phyloP scores from a whole-genome alignment of 2,113 vertebrate species.

The Danionella cerebrum region DNA sequence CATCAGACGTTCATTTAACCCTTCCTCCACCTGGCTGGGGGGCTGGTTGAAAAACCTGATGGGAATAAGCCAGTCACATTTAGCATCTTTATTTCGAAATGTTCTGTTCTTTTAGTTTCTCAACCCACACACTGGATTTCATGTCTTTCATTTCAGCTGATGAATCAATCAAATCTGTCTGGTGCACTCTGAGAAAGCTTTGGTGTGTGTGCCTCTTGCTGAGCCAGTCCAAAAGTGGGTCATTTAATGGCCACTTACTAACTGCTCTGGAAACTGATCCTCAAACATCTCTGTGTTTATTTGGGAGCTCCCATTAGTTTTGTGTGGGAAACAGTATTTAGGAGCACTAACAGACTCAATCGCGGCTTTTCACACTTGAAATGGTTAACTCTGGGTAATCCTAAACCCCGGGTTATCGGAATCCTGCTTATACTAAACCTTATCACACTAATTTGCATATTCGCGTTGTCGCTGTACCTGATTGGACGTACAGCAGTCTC shows the following conservation, averaged over 20 bases:
- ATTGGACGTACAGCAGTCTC: too few relatives aligned
- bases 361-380: too few relatives aligned
- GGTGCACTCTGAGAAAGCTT: constrained; percentile 20
- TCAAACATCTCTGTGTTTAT: neutral
- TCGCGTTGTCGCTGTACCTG: too few relatives aligned
- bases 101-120: neutral
- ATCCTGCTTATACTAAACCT: too few relatives aligned
- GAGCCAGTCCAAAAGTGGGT: constrained; percentile 9
- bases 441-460: too few relatives aligned
- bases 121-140: constrained; percentile 7
- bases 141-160: constrained; percentile 16
- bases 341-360: neutral
- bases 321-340: neutral
- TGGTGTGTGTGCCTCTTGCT: neutral
- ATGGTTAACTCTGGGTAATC: too few relatives aligned
- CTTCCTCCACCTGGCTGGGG: constrained; percentile 37
- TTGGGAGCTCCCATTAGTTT: neutral
- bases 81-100: constrained; percentile 5
- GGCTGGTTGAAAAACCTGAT: constrained; percentile 28
- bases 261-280: constrained; percentile 15
- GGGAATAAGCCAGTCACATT: constrained; percentile 31
- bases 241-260: constrained; percentile 39
- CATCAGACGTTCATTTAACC: constrained; percentile 18
- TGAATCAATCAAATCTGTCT: constrained; percentile 19
- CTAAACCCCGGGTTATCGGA: too few relatives aligned